Conservation (phyloP, 1,140 invertebrate species). For the Holotrichia oblita region DNA sequence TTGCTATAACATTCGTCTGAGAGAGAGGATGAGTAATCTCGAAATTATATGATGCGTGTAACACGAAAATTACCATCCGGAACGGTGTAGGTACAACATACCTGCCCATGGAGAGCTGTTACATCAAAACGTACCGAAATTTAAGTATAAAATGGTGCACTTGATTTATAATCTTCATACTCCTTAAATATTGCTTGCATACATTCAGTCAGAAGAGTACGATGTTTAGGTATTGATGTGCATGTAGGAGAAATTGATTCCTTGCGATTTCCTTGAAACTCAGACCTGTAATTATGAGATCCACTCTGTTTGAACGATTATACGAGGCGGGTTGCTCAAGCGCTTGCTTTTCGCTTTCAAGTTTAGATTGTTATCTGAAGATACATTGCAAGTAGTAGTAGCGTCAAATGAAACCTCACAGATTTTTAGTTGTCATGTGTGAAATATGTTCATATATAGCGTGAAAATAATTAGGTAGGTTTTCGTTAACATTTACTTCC, state of each 20-base stretch:
- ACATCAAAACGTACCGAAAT: conserved; percentile 29
- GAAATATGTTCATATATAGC: no score
- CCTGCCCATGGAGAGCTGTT: conserved; percentile 4
- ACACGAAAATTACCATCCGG: conserved; percentile 39
- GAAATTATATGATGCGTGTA: conserved; percentile 35
- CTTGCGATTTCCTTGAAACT: conserved; percentile 18
- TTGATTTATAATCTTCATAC: conserved; percentile 31
- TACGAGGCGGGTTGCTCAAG: conserved; percentile 1
- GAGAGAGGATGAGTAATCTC: conserved; percentile 11
- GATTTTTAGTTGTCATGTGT: no score
- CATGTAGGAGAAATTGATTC: conserved; percentile 11
- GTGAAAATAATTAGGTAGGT: no score
- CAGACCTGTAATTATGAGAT: conserved; percentile 23
- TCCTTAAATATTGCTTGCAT: background rate
- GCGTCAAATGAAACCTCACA: background rate
- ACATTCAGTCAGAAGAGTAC: background rate
- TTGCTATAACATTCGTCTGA: background rate
- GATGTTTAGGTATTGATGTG: conserved; percentile 1
- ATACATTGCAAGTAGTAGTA: conserved; percentile 1
- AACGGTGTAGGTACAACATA: background rate
- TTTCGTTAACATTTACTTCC: no score
- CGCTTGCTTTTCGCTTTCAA: background rate
- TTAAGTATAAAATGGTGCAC: conserved; percentile 28
- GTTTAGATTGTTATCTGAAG: conserved; percentile 20
- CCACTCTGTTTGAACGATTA: background rate